Conservation (phyloP, 2,888 invertebrate genomes). For the Andrena hattorfiana region DNA sequence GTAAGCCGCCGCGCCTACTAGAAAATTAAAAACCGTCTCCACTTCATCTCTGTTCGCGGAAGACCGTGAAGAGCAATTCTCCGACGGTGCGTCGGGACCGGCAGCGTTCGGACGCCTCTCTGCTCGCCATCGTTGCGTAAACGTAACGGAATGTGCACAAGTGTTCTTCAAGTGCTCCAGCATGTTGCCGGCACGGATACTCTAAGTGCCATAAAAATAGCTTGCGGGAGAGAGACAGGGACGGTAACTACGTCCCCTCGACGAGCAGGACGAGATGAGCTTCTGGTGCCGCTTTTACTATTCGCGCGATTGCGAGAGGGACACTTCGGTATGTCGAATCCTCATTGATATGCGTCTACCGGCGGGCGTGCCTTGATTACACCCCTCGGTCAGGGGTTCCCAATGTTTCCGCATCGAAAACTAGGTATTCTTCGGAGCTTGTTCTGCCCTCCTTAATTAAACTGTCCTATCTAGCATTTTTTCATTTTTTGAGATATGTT, state of each 20-base stretch:
- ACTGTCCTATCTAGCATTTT: too few relatives aligned
- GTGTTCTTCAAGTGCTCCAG: slow-evolving; percentile 85
- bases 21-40: slow-evolving; percentile 68
- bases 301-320: slow-evolving; percentile 66
- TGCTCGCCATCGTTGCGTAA: slow-evolving; percentile 76
- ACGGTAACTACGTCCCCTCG: slow-evolving; percentile 72
- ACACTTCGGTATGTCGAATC: slow-evolving; percentile 72
- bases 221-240: slow-evolving; percentile 69
- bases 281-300: slow-evolving; percentile 60
- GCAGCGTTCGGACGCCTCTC: slow-evolving; percentile 26
- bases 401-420: slow-evolving; percentile 14
- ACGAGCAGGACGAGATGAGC: slow-evolving; percentile 44
- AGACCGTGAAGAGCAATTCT: slow-evolving; percentile 21
- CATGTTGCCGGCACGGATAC: slow-evolving; percentile 81
- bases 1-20: slow-evolving; percentile 53
- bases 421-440: neutral
- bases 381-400: slow-evolving; percentile 47
- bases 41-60: slow-evolving; percentile 48
- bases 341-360: slow-evolving; percentile 70
- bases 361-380: slow-evolving; percentile 45
- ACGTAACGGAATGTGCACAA: slow-evolving; percentile 84
- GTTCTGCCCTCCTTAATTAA: too few relatives aligned
- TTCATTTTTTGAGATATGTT: too few relatives aligned
- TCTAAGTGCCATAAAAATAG: slow-evolving; percentile 83
- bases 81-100: slow-evolving; percentile 12